Conservation (phyloP, 2,113 vertebrate genomes). For the Forbesichthys papilliferus region DNA sequence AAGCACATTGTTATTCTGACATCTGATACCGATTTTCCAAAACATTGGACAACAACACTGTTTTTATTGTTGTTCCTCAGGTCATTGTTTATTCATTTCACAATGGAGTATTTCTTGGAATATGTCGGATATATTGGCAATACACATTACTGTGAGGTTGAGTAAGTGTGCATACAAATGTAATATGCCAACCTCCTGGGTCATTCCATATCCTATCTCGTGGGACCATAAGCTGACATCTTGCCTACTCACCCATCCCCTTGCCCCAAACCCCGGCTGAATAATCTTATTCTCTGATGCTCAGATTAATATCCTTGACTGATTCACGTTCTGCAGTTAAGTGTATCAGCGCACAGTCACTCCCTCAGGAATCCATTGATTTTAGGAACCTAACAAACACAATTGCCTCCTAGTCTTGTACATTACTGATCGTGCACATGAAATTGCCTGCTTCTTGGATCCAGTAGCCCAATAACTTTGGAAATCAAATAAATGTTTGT, state of each 20-base stretch:
- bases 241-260: constrained; percentile 32
- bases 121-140: constrained; percentile 30
- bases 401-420: constrained; percentile 35
- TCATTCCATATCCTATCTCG: constrained; percentile 49
- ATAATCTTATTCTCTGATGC: constrained; percentile 71
- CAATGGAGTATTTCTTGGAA: constrained; percentile 40
- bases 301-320: constrained; percentile 72
- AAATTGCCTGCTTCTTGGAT: constrained; percentile 21
- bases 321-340: constrained; percentile 55
- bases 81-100: constrained; percentile 37
- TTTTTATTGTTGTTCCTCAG: neutral
- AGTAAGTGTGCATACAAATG: constrained; percentile 34
- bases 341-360: constrained; percentile 43
- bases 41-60: constrained; percentile 30
- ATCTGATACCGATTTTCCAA: neutral
- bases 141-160: constrained; percentile 41
- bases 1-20: neutral
- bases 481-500: too few species aligned
- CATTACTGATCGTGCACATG: constrained; percentile 44
- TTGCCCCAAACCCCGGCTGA: constrained; percentile 56
- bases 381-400: constrained; percentile 55
- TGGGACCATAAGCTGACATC: constrained; percentile 53
- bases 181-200: constrained; percentile 54
- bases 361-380: constrained; percentile 61
- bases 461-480: too few species aligned